Base-by-base conservation (phyloP, 2,888 invertebrate species). In the Hypselothyrea guttata region DNA sequence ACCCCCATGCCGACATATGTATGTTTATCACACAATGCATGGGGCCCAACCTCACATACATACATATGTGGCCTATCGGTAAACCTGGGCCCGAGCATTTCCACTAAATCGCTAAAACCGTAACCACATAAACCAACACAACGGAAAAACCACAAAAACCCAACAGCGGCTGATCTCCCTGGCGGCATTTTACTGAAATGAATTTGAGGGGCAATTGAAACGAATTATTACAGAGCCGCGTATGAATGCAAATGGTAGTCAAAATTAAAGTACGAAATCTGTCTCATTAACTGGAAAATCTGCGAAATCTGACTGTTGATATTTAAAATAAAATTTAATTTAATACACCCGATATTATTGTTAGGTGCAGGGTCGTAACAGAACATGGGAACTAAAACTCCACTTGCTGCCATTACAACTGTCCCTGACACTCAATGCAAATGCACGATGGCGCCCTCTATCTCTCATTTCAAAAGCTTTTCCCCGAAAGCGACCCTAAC, bases 401-500 rank as follows among this genome's bases (percentile, higher is more conserved):
- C 46, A 35, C 35, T 61, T 47, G 28, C 46, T 42, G 40, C 37
- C 13, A 37, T 49, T 44, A 33, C 31, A 51, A 34, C 8, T 51
- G 46, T 38, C 47, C 51, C 56, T 42, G 41, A 38, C 45, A 49
- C 12, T 35, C n/a, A 35, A 34, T 44, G 57, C 58, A 51, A 42
- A 46, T 47, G 31, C n/a, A n/a, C n/a, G n/a, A n/a, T n/a, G n/a
- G n/a, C n/a, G n/a, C n/a, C n/a, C n/a, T n/a, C n/a, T n/a, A n/a
- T n/a, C n/a, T n/a, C n/a, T n/a, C n/a, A n/a, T 28, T 41, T 38
- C 27, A 27, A 62, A 68, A 22, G 67, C 38, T 63, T 63, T 62
- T 59, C 9, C 15, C 35, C 1, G 15, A 35, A 9, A 38, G 27
- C 37, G 31, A 40, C 28, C 22, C 2, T 40, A 28, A 41, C 41